Base-by-base conservation (phyloP, 2,888 invertebrate species). In the Miltochrista miniata region DNA sequence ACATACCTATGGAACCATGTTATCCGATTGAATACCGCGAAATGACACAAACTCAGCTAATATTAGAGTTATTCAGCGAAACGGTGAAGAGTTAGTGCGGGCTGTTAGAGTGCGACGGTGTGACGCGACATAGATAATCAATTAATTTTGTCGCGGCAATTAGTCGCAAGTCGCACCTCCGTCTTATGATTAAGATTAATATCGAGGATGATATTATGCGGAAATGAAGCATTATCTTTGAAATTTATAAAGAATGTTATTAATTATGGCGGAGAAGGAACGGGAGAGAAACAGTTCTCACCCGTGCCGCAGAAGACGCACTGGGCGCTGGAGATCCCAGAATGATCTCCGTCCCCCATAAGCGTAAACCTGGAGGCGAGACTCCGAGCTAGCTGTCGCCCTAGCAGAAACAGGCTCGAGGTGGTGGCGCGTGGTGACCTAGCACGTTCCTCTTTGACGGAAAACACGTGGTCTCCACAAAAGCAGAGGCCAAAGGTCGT, bases 91-190 rank as follows among this genome's bases (percentile, higher is more conserved):
- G 45, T 13, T 38, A 41, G 42, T 42, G 41, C 56, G 49, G 51
- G 48, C 30, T 7, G 38, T 33, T 15, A 35, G 43, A 38, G 9
- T 40, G 56, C 54, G 60, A 59, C 59, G 52, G 45, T 50, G 59
- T 70, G 64, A 64, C 70, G 65, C 70, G 73, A 72, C 78, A 73
- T 69, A 75, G 73, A 74, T 81, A 77, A 80, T 84, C 82, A 81
- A 84, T 85, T 82, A 83, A 78, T 80, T 72, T 61, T 70, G 80
- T 77, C 74, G 58, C 78, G 73, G 75, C 74, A 83, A 87, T 87
- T 85, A 86, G 81, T 70, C 74, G 72, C 76, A 56, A 60, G 80
- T 74, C 76, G 72, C 78, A 83, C 80, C 79, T 83, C 77, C 67
- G 58, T 72, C 69, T 62, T 64, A 58, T 79, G 74, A 85, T 84